Conservation (phyloP, 2,797 vertebrate species). For the Aplochiton taeniatus region DNA sequence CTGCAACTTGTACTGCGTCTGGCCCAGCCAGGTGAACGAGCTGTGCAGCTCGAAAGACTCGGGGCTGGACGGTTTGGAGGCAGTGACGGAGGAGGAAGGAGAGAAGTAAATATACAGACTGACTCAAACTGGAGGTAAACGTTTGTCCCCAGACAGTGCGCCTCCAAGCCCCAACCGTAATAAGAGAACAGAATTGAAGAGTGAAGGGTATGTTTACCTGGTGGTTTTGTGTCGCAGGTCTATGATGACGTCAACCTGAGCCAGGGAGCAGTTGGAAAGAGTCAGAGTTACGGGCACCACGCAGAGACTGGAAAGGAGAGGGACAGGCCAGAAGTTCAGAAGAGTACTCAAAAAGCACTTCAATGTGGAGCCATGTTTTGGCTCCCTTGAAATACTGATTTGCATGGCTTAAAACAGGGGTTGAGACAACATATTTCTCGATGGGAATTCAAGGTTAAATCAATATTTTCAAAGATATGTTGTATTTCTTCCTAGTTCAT, state of each 20-base stretch:
- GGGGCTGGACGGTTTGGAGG: conserved; percentile 65
- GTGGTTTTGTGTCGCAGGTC: conserved; percentile 88
- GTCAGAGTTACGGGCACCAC: conserved; percentile 91
- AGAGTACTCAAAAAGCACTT: not conserved
- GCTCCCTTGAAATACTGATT: no score
- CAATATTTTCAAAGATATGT: no score
- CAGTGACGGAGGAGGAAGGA: not conserved
- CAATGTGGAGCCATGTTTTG: no score
- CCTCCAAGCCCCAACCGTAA: not conserved
- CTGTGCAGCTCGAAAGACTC: conserved; percentile 86
- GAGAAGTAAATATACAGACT: not conserved
- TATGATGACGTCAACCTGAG: conserved; percentile 89
- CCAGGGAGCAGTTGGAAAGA: conserved; percentile 90
- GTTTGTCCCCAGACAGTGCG: not conserved
- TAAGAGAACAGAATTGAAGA: not conserved
- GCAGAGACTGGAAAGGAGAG: conserved; percentile 79
- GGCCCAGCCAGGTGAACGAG: conserved; percentile 93
- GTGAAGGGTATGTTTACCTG: conserved; percentile 77
- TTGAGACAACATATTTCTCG: no score
- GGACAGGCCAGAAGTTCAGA: not conserved
- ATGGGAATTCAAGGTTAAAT: no score
- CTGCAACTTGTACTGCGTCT: conserved; percentile 90
- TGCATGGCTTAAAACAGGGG: no score
- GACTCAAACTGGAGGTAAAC: no score
- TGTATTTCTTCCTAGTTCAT: no score